phyloP scores from a whole-genome alignment of 2,888 invertebrate genomes.

The Pandemis corylana region DNA sequence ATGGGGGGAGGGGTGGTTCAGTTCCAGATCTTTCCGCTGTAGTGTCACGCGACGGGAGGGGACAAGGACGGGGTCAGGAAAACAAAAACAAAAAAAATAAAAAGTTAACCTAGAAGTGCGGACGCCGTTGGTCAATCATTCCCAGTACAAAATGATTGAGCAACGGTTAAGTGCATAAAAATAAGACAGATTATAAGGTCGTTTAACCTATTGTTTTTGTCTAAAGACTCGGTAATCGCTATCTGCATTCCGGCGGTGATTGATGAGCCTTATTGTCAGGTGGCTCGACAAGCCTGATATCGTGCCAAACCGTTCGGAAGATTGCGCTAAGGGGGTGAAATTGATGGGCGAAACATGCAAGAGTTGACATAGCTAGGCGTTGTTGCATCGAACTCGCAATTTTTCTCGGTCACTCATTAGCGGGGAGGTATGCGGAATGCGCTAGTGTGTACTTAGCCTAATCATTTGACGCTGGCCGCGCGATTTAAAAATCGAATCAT shows the following conservation, averaged over 20 bases:
- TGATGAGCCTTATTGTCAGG: constrained; percentile 80
- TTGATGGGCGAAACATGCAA: constrained; percentile 52
- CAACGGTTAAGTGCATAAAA: constrained; percentile 42
- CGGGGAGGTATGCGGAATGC: constrained; percentile 11
- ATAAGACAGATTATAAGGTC: constrained; percentile 38
- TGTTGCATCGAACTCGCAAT: constrained; percentile 34
- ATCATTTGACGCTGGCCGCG: constrained; percentile 24
- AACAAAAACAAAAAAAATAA: constrained; percentile 52
- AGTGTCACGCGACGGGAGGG: constrained; percentile 54
- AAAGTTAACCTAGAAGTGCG: constrained; percentile 58
- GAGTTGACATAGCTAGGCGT: constrained; percentile 38
- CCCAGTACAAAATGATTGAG: constrained; percentile 36
- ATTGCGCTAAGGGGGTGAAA: constrained; percentile 61
- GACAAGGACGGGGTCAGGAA: constrained; percentile 50
- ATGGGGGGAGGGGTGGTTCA: constrained; percentile 56
- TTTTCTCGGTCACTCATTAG: constrained; percentile 14
- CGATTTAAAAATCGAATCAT: constrained; percentile 5
- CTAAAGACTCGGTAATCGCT: constrained; percentile 66
- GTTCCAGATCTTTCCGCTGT: constrained; percentile 50
- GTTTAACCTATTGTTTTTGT: constrained; percentile 69
- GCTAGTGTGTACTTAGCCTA: constrained; percentile 22
- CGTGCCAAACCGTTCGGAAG: constrained; percentile 72
- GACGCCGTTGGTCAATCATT: constrained; percentile 49
- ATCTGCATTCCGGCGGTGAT: constrained; percentile 69
- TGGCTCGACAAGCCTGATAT: constrained; percentile 69